phyloP scores from a whole-genome alignment of 1,140 invertebrate species.

The Drosophila kanapiae region DNA sequence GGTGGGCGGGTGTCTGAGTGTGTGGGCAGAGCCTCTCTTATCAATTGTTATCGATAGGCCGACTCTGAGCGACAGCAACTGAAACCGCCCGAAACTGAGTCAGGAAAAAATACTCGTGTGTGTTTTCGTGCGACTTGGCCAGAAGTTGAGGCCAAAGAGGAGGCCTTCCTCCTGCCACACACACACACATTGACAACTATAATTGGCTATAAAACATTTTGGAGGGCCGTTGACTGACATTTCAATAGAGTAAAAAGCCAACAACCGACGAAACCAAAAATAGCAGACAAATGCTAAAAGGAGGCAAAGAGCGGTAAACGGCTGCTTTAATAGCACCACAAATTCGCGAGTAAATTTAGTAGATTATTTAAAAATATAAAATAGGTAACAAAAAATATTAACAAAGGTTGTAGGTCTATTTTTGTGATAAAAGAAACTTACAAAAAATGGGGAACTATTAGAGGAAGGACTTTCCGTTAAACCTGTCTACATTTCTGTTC shows the following conservation, averaged over 20 bases:
- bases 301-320: background rate
- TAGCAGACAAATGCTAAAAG: slow-evolving; percentile 4
- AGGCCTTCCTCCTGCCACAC: slow-evolving; percentile 2
- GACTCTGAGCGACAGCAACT: slow-evolving; percentile 5
- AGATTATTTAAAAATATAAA: too few species aligned
- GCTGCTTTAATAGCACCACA: background rate
- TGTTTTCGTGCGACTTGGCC: slow-evolving; percentile 16
- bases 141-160: slow-evolving; percentile 20
- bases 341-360: background rate
- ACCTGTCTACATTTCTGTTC: background rate
- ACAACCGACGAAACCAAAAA: slow-evolving; percentile 18
- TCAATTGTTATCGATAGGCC: slow-evolving; percentile 71
- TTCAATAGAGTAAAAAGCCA: slow-evolving; percentile 45
- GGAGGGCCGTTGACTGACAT: slow-evolving; percentile 52
- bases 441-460: too few species aligned
- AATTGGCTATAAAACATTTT: slow-evolving; percentile 65
- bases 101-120: slow-evolving; percentile 14
- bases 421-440: too few species aligned
- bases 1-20: slow-evolving; percentile 60
- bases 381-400: too few species aligned
- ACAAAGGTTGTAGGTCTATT: too few species aligned
- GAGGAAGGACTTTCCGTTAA: too few species aligned
- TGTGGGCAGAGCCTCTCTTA: slow-evolving; percentile 59
- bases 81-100: slow-evolving; percentile 20
- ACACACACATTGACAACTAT: slow-evolving; percentile 47